Percentiles rank a stretch among this genome's conserved stretches.
These are phyloP conservation scores for Asobara japonica DNA, from an alignment of 1,140 invertebrate genomes.

Conservation along the genomic window DNA sequence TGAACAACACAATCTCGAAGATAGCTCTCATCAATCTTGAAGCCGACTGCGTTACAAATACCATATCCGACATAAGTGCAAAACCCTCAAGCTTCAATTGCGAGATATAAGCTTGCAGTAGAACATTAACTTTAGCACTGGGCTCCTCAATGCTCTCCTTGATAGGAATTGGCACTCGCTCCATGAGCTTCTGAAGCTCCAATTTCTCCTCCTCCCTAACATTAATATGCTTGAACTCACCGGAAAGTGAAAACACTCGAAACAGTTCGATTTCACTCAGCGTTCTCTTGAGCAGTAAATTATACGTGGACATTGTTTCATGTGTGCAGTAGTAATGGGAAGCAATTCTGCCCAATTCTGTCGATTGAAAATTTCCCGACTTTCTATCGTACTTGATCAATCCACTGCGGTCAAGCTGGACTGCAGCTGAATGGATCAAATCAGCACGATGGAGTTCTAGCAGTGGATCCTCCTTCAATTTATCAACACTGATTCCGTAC, in stretches of 20 bases:
- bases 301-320: conserved; percentile 97
- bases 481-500: conserved; percentile 89
- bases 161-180: conserved; percentile 97
- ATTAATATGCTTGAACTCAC: conserved; percentile 91
- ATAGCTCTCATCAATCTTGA: conserved; percentile 95
- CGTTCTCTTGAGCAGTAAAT: conserved; percentile 95
- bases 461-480: conserved; percentile 81
- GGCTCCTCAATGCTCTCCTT: conserved; percentile 99
- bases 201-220: conserved; percentile 98
- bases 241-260: conserved; percentile 97
- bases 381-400: conserved; percentile 97
- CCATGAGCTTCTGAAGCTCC: conserved; percentile 97
- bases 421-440: conserved; percentile 95
- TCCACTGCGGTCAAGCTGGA: conserved; percentile 90
- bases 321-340: conserved; percentile 98
- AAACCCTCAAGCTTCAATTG: conserved; percentile 98
- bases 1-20: conserved; percentile 91
- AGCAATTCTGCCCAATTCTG: conserved; percentile 95
- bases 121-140: conserved; percentile 95
- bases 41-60: conserved; percentile 98
- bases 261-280: conserved; percentile 98
- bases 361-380: conserved; percentile 91
- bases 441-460: conserved; percentile 93
- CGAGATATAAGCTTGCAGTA: conserved; percentile 98
- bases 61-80: conserved; percentile 99